Base-by-base conservation (phyloP, 2,797 vertebrate species). In the Luscinia luscinia region DNA sequence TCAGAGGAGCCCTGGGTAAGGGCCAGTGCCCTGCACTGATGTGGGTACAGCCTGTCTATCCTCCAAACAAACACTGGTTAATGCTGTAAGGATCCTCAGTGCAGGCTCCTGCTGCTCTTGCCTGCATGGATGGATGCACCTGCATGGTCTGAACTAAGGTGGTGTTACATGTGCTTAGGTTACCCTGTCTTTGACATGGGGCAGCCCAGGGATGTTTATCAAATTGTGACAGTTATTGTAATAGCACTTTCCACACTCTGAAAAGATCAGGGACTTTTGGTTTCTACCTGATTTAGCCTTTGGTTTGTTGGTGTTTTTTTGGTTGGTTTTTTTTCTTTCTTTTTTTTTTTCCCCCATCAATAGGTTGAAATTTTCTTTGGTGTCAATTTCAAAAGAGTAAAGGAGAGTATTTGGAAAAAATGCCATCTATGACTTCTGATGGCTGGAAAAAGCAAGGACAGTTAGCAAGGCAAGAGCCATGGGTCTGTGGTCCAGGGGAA, bases 111-210 rank as follows among this genome's bases (percentile, higher is more conserved):
- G 67, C 75, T 66, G 46, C 64, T 80, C 61, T 41, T 88, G n/a
- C 7, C 3, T 18, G 9, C 19, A 7, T 5, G 57, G 67, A 36
- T 7, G 13, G 43, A n/a, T 69, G 43, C 18, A n/a, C 10, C 27
- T 9, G 14, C 1, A 0, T 16, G 40, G 27, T 54, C 64, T 57
- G 38, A 68, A 27, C 15, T 0, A 2, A 74, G 61, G n/a, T 34
- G 27, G 2, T 28, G 20, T 9, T 70, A 15, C 8, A 1, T 4
- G 13, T 57, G n/a, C 12, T 38, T 0, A 0, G 15, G 26, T 76
- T 80, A 40, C 11, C 22, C 34, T 41, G 13, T 11, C 7, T 12
- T 27, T 68, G 28, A 26, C 58, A 12, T 34, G 34, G 34, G 34
- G 34, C 34, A 34, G 34, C 34, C 34, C 34, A 34, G 34, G 34